Conservation (phyloP, 2,113 vertebrate species). For the Actenoides lindsayi region DNA sequence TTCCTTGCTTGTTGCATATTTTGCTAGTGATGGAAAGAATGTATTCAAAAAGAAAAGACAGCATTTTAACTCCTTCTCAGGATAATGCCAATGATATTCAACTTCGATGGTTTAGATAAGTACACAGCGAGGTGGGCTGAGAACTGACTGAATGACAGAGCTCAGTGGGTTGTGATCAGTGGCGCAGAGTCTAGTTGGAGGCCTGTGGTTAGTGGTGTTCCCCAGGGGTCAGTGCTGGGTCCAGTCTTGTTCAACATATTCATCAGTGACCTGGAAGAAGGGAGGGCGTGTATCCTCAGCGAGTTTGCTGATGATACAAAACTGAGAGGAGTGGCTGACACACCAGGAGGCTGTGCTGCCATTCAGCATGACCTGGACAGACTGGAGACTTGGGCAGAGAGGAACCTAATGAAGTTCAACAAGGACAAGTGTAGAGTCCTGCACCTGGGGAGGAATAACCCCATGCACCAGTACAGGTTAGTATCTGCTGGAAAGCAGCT, state of each 20-base stretch:
- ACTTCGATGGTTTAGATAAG: background rate
- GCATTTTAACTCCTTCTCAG: background rate
- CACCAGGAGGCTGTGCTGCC: no score
- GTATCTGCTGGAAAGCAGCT: no score
- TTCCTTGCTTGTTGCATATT: constrained; percentile 29
- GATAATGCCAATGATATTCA: background rate
- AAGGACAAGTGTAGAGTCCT: no score
- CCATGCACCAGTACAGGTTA: no score
- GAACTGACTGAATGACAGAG: background rate
- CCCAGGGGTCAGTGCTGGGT: background rate
- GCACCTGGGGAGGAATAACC: no score
- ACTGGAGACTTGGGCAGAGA: no score
- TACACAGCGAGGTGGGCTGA: background rate
- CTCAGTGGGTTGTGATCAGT: background rate
- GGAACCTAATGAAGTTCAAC: no score
- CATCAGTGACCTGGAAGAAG: background rate
- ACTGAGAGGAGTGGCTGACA: background rate
- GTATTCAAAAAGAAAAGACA: background rate
- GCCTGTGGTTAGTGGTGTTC: background rate
- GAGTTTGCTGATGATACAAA: background rate
- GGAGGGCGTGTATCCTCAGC: background rate
- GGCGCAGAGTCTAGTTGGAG: background rate
- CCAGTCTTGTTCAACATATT: background rate
- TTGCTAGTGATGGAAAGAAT: constrained; percentile 27
- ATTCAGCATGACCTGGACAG: no score